Base-by-base conservation (phyloP, 2,888 invertebrate genomes). In the Drosophila prostipennis region DNA sequence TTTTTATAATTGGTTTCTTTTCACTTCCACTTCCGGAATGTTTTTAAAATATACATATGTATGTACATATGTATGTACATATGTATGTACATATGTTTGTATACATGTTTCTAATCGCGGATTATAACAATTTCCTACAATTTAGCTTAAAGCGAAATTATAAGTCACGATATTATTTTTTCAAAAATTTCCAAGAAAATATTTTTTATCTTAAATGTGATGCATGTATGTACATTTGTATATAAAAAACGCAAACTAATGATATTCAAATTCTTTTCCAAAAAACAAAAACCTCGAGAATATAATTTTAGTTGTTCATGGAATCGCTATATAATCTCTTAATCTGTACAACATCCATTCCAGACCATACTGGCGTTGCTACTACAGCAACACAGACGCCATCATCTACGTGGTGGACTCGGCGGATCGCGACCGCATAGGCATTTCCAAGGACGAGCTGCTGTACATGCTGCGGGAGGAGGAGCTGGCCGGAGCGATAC, bases 401-500 rank as follows among this genome's bases (percentile, higher is more conserved):
- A 99, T 99, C 89, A 99, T 99, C 89, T 99, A 99, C 93, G 99
- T 99, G 58, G 99, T 99, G 54, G 99, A 99, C 93, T 99, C 99
- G 51, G 99, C 98, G 60, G 99, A 99, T 93, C 95, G 97, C 92
- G 99, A 99, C 93, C 94, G 99, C 93, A 98, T 99, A 94, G 98
- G 98, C 85, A 98, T 99, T 93, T 98, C 99, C 77, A 99, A 99
- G 94, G 98, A 99, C 93, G 99, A 99, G 93, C 93, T 99, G 73
- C 95, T 98, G 79, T 97, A 98, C 89, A 99, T 99, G 99, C 93
- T 99, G 90, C 95, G 98, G 97, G 99, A 99, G 92, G 99, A 99
- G 91, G 99, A 99, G 92, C 93, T 99, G 91, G 96, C 97, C 84
- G 98, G 97, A 87, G 98, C 99, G 60, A 96, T 99, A 88, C 94